Base-by-base conservation (phyloP, 2,888 invertebrate species). In the Cosmia pyralina region DNA sequence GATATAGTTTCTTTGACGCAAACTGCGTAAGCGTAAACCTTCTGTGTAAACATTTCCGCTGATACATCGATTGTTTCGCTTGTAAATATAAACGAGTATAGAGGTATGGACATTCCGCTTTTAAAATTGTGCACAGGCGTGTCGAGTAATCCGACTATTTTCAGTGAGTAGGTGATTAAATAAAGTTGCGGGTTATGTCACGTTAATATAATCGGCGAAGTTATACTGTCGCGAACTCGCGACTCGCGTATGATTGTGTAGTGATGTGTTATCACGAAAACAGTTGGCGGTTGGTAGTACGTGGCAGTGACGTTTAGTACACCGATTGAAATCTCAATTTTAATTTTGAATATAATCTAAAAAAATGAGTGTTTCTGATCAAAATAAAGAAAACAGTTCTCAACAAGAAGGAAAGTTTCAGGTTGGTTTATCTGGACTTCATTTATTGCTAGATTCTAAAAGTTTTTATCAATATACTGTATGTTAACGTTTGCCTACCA, bases 271-370 rank as follows among this genome's bases (percentile, higher is more conserved):
- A 95, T 94, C 94, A 93, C 85, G 82, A 85, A 89, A 88, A 86
- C 90, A 90, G 90, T 92, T 90, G 90, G 91, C 90, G 87, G 87
- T 90, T 82, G 87, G 88, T 87, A 83, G 90, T 94, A 95, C 95
- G 95, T 95, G 96, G 96, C 95, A 89, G 88, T 94, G 92, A 84
- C 77, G 81, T 78, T 63, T 74, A 66, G 46, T 67, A 19, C 65
- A 71, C 22, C 53, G 58, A 73, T 72, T 41, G 50, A 66, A 75
- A 66, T 77, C 41, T 22, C 46, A 67, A 63, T 65, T 77, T 68
- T 72, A 72, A 73, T 72, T 71, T 79, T 73, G 77, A 46, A 41
- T 53, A 81, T 68, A 81, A 76, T 77, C 63, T 59, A 44, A 70
- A 83, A 91, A 89, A 80, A 94, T 92, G 92, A 87, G 89, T 88